Conservation (phyloP, 2,888 invertebrate genomes). For the Agrotis segetum region DNA sequence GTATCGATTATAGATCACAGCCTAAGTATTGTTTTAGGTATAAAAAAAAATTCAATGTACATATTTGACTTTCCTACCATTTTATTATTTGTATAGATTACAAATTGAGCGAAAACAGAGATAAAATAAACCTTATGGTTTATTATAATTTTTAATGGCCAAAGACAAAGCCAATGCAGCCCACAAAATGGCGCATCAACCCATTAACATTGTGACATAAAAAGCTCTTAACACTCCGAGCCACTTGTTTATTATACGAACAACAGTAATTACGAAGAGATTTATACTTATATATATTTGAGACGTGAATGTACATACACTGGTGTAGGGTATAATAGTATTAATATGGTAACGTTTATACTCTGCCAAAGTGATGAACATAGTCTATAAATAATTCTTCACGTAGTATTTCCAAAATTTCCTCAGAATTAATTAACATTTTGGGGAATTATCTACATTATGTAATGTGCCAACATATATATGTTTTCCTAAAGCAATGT, state of each 20-base stretch:
- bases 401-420: neutral
- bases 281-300: slow-evolving; percentile 49
- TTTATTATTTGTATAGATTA: too few species aligned
- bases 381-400: neutral
- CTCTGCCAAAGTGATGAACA: too few species aligned
- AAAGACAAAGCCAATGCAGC: slow-evolving; percentile 15
- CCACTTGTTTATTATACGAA: slow-evolving; percentile 25
- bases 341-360: too few species aligned
- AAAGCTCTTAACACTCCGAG: slow-evolving; percentile 21
- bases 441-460: neutral
- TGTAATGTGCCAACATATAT: neutral
- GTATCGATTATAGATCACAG: too few species aligned
- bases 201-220: slow-evolving; percentile 30
- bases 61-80: too few species aligned
- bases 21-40: too few species aligned
- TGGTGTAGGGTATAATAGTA: too few species aligned
- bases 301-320: neutral
- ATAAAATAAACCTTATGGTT: neutral
- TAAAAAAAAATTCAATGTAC: too few species aligned
- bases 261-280: slow-evolving; percentile 28
- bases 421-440: too few species aligned
- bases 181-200: slow-evolving; percentile 30
- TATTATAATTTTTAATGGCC: slow-evolving; percentile 2
- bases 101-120: neutral
- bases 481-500: too few species aligned